A percentile compares a stretch with the other conserved stretches of the same genome.
phyloP scores from a whole-genome alignment of 1,140 invertebrate species.

The Papilio polyxenes region DNA sequence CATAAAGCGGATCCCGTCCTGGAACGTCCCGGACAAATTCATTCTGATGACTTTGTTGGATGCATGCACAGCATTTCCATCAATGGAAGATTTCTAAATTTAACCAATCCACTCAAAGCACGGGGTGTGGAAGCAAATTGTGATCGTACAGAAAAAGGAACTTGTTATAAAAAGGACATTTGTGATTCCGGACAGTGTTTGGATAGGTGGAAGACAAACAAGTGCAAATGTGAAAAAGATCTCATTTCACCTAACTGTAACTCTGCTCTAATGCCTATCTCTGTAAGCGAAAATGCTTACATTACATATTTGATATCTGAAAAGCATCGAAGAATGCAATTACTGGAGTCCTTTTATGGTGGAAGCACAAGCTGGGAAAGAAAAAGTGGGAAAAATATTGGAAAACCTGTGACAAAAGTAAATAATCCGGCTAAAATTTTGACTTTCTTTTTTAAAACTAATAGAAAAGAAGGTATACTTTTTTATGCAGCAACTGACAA shows the following conservation, averaged over 20 bases:
- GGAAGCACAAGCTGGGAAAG: slow-evolving; percentile 86
- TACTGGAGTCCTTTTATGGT: slow-evolving; percentile 88
- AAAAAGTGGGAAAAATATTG: slow-evolving; percentile 66
- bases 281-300: slow-evolving; percentile 87
- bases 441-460: slow-evolving; percentile 91
- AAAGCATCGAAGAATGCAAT: slow-evolving; percentile 91
- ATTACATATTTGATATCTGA: slow-evolving; percentile 91
- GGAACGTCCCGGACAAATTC: slow-evolving; percentile 92
- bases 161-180: slow-evolving; percentile 81
- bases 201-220: slow-evolving; percentile 89
- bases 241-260: slow-evolving; percentile 90
- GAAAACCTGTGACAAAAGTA: slow-evolving; percentile 69
- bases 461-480: slow-evolving; percentile 87
- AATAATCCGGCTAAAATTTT: slow-evolving; percentile 84
- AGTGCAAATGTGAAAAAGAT: slow-evolving; percentile 86
- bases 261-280: slow-evolving; percentile 88
- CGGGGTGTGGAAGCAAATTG: slow-evolving; percentile 88
- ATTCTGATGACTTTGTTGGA: slow-evolving; percentile 95
- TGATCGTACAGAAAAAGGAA: slow-evolving; percentile 83
- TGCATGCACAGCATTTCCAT: slow-evolving; percentile 95
- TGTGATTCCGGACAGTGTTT: slow-evolving; percentile 89
- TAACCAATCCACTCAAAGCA: slow-evolving; percentile 88
- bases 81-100: slow-evolving; percentile 90
- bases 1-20: slow-evolving; percentile 90
- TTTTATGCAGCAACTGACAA: slow-evolving; percentile 92